A percentile compares a stretch with the other conserved stretches of the same genome.
phyloP scores from a whole-genome alignment of 1,140 invertebrate genomes.

The Brachionus paranguensis region DNA sequence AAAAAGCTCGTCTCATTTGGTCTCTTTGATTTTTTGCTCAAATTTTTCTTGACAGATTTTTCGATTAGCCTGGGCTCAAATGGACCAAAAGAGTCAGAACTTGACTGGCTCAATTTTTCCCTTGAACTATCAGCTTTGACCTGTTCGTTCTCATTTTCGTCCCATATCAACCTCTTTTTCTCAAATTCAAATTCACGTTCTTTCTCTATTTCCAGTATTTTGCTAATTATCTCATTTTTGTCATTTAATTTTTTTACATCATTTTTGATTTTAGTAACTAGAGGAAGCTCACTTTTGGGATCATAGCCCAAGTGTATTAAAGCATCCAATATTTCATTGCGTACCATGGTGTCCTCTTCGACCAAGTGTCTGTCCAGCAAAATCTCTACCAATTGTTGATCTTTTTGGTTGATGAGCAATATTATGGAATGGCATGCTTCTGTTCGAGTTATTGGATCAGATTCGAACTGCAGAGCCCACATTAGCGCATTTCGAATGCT shows the following conservation, averaged over 20 bases:
- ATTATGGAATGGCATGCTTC: slow-evolving; percentile 52
- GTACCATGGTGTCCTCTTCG: slow-evolving; percentile 41
- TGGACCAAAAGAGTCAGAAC: slow-evolving; percentile 2
- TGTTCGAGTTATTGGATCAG: slow-evolving; percentile 48
- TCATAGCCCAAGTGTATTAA: slow-evolving; percentile 48
- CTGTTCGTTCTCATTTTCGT: neutral
- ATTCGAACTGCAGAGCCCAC: slow-evolving; percentile 54
- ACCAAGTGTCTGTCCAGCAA: slow-evolving; percentile 52
- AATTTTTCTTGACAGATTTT: neutral
- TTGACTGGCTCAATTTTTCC: neutral
- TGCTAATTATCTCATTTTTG: neutral
- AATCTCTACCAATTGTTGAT: slow-evolving; percentile 47
- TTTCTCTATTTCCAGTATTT: slow-evolving; percentile 27
- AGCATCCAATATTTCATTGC: slow-evolving; percentile 46
- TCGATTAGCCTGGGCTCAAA: neutral
- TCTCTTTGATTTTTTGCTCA: neutral
- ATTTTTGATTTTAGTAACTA: slow-evolving; percentile 52
- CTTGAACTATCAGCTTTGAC: neutral
- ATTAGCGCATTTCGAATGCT: slow-evolving; percentile 48
- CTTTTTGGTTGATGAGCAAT: slow-evolving; percentile 44
- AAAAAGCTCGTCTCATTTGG: neutral
- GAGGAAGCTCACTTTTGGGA: slow-evolving; percentile 52
- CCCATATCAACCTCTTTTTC: slow-evolving; percentile 32
- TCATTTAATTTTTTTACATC: slow-evolving; percentile 51
- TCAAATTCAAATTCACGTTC: slow-evolving; percentile 20